Conservation (phyloP, 2,113 vertebrate species). For the Ciconia maguari region DNA sequence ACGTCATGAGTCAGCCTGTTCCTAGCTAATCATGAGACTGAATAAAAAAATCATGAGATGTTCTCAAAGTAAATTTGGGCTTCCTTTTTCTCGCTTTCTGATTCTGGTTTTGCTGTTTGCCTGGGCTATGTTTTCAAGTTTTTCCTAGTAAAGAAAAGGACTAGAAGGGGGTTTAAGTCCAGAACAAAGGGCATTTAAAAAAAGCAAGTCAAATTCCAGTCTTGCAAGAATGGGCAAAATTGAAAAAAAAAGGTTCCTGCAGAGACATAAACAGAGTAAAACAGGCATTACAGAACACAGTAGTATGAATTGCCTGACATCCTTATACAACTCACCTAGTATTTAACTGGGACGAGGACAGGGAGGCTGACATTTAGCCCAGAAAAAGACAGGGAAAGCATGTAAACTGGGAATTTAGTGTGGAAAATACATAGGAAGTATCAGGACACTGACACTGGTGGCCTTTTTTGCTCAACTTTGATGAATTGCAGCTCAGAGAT, state of each 20-base stretch:
- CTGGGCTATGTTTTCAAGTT: neutral
- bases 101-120: neutral
- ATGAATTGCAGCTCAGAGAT: neutral
- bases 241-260: neutral
- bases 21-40: conserved; percentile 30
- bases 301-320: neutral
- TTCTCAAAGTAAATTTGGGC: conserved; percentile 14
- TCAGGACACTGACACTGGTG: rapidly evolving
- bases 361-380: neutral
- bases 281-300: neutral
- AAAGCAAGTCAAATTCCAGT: neutral
- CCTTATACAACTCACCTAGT: conserved; percentile 27
- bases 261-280: neutral
- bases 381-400: neutral
- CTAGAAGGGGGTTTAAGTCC: neutral
- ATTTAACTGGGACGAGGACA: conserved; percentile 24
- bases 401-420: neutral
- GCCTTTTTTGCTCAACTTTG: neutral
- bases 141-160: neutral
- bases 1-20: conserved; percentile 35
- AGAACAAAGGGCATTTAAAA: neutral
- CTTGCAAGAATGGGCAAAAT: neutral
- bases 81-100: neutral
- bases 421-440: neutral
- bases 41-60: conserved; percentile 43